phyloP scores from a whole-genome alignment of 2,797 vertebrate species.

The Antennarius maculatus region DNA sequence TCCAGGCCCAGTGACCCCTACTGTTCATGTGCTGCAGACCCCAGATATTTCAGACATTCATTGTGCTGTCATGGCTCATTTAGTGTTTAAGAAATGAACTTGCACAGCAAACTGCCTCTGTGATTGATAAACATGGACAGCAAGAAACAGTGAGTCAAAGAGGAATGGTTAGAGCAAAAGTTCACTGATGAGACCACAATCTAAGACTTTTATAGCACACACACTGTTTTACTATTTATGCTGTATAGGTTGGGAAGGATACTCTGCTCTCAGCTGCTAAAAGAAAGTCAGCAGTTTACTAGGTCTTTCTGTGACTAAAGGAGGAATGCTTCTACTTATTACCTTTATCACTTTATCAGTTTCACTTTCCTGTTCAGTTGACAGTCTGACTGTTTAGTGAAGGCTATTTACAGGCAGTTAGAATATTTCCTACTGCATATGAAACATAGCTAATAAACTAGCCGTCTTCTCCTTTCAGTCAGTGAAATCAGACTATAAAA shows the following conservation, averaged over 20 bases:
- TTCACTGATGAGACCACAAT: constrained; percentile 42
- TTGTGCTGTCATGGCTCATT: constrained; percentile 78
- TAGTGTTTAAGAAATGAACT: constrained; percentile 72
- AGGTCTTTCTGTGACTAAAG: neutral
- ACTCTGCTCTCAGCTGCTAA: neutral
- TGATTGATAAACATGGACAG: constrained; percentile 73
- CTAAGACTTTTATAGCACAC: constrained; percentile 24
- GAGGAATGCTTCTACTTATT: neutral
- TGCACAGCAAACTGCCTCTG: constrained; percentile 69
- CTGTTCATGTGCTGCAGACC: constrained; percentile 67
- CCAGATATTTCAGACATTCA: constrained; percentile 79
- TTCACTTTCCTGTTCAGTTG: constrained; percentile 14
- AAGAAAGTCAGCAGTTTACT: neutral
- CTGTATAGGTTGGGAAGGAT: neutral
- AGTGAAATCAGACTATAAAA: neutral
- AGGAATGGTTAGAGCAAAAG: constrained; percentile 37
- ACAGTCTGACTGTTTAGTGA: constrained; percentile 44
- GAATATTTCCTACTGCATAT: constrained; percentile 52
- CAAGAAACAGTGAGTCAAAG: constrained; percentile 35
- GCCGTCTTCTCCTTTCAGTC: neutral
- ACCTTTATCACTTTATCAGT: constrained; percentile 16
- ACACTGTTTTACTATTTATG: neutral
- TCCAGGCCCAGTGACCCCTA: constrained; percentile 54
- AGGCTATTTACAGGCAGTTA: constrained; percentile 64
- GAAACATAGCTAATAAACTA: constrained; percentile 53